A percentile compares a stretch with the other conserved stretches of the same genome.
phyloP scores from a whole-genome alignment of 1,140 invertebrate genomes.

The Cherax destructor region DNA sequence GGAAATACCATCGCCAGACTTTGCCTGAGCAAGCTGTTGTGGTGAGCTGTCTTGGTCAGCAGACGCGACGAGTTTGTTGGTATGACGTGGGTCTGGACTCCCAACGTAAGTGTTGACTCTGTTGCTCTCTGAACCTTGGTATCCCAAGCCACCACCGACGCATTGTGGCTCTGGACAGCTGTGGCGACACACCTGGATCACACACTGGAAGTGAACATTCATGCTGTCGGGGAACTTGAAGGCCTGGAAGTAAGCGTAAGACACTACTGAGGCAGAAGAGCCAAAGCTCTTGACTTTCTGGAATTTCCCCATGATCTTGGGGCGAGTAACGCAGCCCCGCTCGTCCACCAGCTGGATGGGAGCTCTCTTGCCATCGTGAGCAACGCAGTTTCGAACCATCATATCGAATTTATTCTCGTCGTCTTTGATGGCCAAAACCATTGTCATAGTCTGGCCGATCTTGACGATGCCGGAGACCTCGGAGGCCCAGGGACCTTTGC shows the following conservation, averaged over 20 bases:
- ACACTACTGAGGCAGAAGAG: conserved; percentile 92
- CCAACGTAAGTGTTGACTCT: background rate
- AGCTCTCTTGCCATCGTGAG: conserved; percentile 90
- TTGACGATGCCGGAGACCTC: conserved; percentile 96
- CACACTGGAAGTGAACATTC: conserved; percentile 98
- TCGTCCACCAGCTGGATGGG: conserved; percentile 95
- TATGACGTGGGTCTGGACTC: conserved; percentile 39
- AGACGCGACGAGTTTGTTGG: background rate
- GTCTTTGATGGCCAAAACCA: conserved; percentile 95
- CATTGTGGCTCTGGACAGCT: conserved; percentile 95
- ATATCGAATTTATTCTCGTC: conserved; percentile 97
- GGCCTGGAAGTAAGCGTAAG: conserved; percentile 94
- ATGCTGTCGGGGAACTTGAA: conserved; percentile 98
- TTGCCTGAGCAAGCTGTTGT: conserved; percentile 28
- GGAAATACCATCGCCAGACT: conserved; percentile 14
- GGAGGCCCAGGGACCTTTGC: conserved; percentile 95
- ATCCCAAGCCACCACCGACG: conserved; percentile 75
- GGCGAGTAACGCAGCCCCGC: conserved; percentile 91
- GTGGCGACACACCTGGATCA: conserved; percentile 95
- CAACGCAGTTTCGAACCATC: conserved; percentile 94
- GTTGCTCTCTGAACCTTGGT: conserved; percentile 44
- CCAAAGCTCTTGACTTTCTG: conserved; percentile 97
- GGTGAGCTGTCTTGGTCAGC: background rate
- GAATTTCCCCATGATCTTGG: conserved; percentile 95
- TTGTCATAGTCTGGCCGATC: conserved; percentile 97